Evolutionary conservation across 2,888 invertebrate species (phyloP).

Genomic region (Vesta saturnalis): DNA sequence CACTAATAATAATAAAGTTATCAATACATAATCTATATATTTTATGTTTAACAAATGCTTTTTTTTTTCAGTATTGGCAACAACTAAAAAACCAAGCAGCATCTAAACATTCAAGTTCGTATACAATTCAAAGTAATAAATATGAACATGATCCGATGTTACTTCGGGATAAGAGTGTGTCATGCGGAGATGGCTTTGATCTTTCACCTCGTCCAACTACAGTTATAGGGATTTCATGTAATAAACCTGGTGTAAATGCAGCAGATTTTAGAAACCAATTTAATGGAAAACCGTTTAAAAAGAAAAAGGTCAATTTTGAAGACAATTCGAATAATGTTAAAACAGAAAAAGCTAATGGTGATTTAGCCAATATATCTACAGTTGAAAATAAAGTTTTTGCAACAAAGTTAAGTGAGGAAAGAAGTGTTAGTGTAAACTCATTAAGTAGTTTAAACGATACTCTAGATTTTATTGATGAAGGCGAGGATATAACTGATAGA

Average conservation of each 20-base stretch:
- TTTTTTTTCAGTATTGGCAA: conserved; percentile 73
- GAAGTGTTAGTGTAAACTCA: conserved; percentile 59
- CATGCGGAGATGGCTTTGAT: conserved; percentile 80
- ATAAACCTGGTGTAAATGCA: conserved; percentile 38
- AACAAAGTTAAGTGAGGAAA: conserved; percentile 54
- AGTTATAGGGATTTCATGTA: conserved; percentile 54
- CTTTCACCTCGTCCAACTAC: conserved; percentile 75
- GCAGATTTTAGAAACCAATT: conserved; percentile 55
- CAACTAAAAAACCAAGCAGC: conserved; percentile 71
- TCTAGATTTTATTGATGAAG: conserved; percentile 60
- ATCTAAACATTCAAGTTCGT: conserved; percentile 59
- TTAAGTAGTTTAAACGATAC: conserved; percentile 58
- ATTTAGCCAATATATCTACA: background rate
- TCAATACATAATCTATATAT: no score
- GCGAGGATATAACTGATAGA: conserved; percentile 59
- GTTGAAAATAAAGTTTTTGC: conserved; percentile 5
- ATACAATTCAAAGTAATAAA: conserved; percentile 56
- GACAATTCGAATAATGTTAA: conserved; percentile 20
- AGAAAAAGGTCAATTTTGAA: conserved; percentile 58
- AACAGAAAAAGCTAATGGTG: conserved; percentile 5
- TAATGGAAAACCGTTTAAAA: conserved; percentile 50
- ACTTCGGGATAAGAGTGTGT: conserved; percentile 81
- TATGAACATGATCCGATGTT: conserved; percentile 63
- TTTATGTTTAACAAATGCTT: background rate
- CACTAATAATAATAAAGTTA: no score